Conservation (phyloP, 2,113 vertebrate species). For the Marmota monax region DNA sequence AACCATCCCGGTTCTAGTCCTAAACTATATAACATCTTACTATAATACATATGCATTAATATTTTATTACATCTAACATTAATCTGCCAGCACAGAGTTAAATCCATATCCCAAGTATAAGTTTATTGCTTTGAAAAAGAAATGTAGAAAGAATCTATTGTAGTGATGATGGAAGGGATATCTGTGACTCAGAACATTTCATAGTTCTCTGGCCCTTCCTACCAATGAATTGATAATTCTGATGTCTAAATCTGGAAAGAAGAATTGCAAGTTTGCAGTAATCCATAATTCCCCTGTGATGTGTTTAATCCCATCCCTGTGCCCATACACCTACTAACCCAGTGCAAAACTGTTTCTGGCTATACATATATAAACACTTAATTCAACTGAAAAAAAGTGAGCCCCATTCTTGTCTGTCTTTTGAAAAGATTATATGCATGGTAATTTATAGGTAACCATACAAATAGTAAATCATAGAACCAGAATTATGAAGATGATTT, state of each 20-base stretch:
- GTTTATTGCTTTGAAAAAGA: neutral
- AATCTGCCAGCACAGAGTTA: neutral
- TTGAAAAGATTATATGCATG: too few species aligned
- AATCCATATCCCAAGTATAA: neutral
- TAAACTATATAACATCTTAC: neutral
- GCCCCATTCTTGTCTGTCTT: too few species aligned
- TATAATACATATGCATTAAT: neutral
- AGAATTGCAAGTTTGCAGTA: neutral
- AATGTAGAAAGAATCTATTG: neutral
- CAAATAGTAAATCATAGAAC: too few species aligned
- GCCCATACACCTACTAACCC: too few species aligned
- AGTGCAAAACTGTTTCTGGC: neutral
- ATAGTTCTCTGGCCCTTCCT: neutral
- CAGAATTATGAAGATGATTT: too few species aligned
- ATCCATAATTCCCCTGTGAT: neutral
- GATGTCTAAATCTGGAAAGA: neutral
- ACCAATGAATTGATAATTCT: neutral
- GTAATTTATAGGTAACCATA: too few species aligned
- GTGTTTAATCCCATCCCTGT: neutral
- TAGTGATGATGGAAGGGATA: neutral
- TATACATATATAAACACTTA: too few species aligned
- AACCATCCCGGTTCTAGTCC: too few species aligned
- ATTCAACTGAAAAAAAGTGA: too few species aligned
- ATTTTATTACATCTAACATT: neutral
- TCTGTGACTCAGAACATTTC: neutral